These are phyloP conservation scores for Erythrolamprus reginae DNA, from an alignment of 2,113 vertebrate genomes.

Conservation along the genomic window DNA sequence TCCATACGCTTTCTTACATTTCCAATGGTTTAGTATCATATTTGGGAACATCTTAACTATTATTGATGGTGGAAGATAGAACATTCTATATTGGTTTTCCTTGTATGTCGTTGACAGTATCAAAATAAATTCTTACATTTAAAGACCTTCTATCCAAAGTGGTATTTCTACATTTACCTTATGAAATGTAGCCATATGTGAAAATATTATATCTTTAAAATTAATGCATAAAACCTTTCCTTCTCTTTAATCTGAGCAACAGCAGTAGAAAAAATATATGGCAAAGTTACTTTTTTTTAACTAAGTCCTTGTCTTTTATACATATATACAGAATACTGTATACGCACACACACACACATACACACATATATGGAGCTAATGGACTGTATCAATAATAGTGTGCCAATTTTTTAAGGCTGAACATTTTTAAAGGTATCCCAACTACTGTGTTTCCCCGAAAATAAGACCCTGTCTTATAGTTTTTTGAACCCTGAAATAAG, in stretches of 20 bases:
- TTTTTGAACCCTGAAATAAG: no score
- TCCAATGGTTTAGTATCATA: no score
- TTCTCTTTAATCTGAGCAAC: background rate
- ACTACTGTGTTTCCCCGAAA: no score
- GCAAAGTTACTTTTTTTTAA: background rate
- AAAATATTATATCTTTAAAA: no score
- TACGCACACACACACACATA: background rate
- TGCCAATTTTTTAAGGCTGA: background rate
- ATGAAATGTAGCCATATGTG: no score
- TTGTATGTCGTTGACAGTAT: no score
- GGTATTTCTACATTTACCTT: background rate
- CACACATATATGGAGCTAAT: background rate
- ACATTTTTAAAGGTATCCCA: background rate
- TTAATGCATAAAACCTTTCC: background rate
- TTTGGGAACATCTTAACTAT: no score
- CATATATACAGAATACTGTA: background rate
- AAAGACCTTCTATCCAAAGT: background rate
- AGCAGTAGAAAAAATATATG: background rate
- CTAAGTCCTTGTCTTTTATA: background rate
- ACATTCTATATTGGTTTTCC: no score
- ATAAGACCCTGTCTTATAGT: no score
- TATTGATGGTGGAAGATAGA: no score
- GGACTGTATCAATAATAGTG: background rate
- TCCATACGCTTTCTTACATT: no score
- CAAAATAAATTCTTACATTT: background rate